Evolutionary conservation across 2,113 vertebrate genomes (phyloP).

Genomic region (Calidris pygmaea): DNA sequence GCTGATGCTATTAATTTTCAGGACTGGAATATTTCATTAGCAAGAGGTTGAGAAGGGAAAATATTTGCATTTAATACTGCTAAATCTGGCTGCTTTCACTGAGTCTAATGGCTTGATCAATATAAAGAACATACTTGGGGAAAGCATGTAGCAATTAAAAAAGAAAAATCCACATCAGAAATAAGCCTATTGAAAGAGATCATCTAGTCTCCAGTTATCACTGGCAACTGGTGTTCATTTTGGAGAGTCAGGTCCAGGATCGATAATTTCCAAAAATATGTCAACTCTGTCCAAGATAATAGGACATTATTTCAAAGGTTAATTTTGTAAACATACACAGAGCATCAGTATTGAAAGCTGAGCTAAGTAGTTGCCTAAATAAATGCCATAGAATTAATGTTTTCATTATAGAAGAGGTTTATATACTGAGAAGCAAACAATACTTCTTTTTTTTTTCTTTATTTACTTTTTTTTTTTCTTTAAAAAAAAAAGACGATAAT

Average conservation of each 20-base stretch:
- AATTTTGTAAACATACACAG: not conserved
- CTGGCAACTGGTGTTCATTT: not conserved
- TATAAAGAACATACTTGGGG: not conserved
- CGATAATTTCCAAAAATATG: not conserved
- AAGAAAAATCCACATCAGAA: not conserved
- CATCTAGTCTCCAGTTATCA: not conserved
- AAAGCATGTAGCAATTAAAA: not conserved
- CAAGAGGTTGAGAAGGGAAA: not conserved
- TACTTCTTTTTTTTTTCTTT: not conserved
- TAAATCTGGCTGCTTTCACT: constrained; percentile 18
- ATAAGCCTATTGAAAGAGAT: not conserved
- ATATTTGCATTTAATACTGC: constrained; percentile 28
- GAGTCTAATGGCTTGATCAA: not conserved
- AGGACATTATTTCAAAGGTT: not conserved
- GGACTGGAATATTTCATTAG: constrained; percentile 26
- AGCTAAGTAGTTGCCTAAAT: not conserved
- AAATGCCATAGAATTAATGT: not conserved
- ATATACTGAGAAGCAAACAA: not conserved
- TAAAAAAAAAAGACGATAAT: not conserved
- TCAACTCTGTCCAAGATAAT: not conserved
- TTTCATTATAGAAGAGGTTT: not conserved
- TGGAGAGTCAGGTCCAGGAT: not conserved
- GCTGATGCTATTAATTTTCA: constrained; percentile 42
- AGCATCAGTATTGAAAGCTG: not conserved
- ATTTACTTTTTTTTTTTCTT: not conserved